Evolutionary conservation across 2,797 vertebrate species (phyloP).

Genomic region (Sebastes elongatus): DNA sequence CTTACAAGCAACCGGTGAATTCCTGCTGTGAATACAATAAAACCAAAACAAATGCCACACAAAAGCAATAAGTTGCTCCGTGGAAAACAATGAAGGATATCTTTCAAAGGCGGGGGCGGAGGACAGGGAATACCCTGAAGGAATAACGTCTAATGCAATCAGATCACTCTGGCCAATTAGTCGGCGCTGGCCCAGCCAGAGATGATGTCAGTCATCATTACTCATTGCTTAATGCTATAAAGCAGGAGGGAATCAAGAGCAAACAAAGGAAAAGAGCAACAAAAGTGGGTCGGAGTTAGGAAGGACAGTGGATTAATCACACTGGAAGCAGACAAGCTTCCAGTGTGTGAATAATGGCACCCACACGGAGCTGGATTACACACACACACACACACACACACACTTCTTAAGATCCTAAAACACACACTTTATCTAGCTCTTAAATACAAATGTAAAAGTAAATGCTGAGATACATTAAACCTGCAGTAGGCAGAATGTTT

Average conservation of each 20-base stretch:
- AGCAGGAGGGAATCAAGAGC: constrained; percentile 55
- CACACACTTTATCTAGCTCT: constrained; percentile 10
- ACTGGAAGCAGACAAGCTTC: constrained; percentile 28
- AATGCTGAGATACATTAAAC: not conserved
- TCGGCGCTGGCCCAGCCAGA: constrained; percentile 53
- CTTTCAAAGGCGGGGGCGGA: constrained; percentile 52
- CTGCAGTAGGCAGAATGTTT: too few species aligned
- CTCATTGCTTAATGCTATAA: constrained; percentile 68
- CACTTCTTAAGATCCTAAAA: constrained; percentile 12
- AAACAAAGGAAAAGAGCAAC: constrained; percentile 61
- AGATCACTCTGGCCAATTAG: constrained; percentile 73
- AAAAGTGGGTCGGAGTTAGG: constrained; percentile 54
- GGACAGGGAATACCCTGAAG: constrained; percentile 71
- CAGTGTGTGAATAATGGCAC: constrained; percentile 38
- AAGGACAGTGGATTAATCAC: constrained; percentile 56
- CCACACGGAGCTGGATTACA: constrained; percentile 15
- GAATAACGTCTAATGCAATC: constrained; percentile 75
- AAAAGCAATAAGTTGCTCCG: constrained; percentile 53
- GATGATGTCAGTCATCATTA: constrained; percentile 77
- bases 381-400: not conserved
- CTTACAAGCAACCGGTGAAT: constrained; percentile 14
- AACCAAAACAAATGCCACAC: constrained; percentile 25
- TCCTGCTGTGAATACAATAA: constrained; percentile 29
- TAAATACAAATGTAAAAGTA: not conserved
- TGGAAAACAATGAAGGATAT: constrained; percentile 61